Conservation (phyloP, 1,140 invertebrate genomes). For the Eulimnadia texana region DNA sequence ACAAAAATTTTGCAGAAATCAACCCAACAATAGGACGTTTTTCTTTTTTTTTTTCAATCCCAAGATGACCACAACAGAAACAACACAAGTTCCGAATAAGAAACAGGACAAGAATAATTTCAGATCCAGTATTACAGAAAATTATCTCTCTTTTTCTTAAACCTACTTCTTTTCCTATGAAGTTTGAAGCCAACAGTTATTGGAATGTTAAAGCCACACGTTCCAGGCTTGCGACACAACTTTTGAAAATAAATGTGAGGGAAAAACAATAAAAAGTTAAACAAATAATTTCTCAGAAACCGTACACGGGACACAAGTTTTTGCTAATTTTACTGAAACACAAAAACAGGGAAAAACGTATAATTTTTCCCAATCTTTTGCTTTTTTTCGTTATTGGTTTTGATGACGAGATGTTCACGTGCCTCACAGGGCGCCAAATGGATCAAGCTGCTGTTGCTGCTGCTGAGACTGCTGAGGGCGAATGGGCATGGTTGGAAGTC, state of each 20-base stretch:
- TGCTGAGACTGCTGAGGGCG: conserved; percentile 16
- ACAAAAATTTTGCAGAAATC: neutral
- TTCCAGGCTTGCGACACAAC: neutral
- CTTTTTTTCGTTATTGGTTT: neutral
- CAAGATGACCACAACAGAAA: conserved; percentile 49
- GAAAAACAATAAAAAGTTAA: neutral
- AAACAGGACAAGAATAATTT: neutral
- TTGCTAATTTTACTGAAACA: neutral
- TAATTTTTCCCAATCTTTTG: neutral
- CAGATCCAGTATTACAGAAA: neutral
- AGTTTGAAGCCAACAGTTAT: neutral
- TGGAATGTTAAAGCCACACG: neutral
- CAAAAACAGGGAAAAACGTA: neutral
- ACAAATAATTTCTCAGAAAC: neutral
- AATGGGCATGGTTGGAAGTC: conserved; percentile 7
- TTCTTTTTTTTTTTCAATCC: too few relatives aligned
- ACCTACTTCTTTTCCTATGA: neutral
- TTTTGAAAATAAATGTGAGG: neutral
- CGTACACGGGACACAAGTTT: neutral
- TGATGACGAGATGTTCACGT: conserved; percentile 14
- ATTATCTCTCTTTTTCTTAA: neutral
- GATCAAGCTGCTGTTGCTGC: conserved; percentile 22
- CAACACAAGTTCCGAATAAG: conserved; percentile 43
- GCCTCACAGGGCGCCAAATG: conserved; percentile 26
- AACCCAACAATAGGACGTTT: conserved; percentile 40